phyloP scores from a whole-genome alignment of 2,797 vertebrate genomes.

The Pseudotriccus pelzelni region DNA sequence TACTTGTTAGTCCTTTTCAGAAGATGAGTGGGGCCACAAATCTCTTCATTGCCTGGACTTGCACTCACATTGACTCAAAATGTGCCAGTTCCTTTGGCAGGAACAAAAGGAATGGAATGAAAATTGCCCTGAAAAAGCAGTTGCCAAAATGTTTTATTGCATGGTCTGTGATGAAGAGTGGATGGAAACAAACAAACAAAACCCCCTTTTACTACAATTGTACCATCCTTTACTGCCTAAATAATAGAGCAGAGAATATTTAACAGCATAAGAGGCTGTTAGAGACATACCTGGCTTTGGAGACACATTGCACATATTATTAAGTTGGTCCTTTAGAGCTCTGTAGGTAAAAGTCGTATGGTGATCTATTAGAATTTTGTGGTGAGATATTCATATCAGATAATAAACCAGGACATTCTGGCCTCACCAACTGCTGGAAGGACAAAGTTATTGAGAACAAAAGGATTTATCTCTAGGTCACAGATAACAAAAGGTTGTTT shows the following conservation, averaged over 20 bases:
- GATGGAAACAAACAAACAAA: constrained; percentile 9
- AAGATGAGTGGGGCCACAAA: neutral
- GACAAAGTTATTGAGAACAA: neutral
- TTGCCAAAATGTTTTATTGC: constrained; percentile 21
- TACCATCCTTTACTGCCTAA: neutral
- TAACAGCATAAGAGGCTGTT: neutral
- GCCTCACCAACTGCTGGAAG: neutral
- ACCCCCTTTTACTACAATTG: neutral
- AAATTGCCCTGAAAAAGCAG: neutral
- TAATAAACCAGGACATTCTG: neutral
- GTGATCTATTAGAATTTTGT: neutral
- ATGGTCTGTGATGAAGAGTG: neutral
- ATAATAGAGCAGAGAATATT: constrained; percentile 3
- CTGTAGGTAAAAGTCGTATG: neutral
- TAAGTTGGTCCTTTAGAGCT: neutral
- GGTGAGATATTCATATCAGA: neutral
- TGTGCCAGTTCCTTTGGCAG: neutral
- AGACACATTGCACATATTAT: neutral
- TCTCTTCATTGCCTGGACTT: neutral
- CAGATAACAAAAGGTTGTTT: neutral
- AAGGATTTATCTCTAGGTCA: neutral
- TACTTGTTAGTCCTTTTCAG: neutral
- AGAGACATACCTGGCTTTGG: neutral
- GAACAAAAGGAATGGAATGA: neutral
- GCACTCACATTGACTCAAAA: neutral